Evolutionary conservation across 2,888 invertebrate species (phyloP).

Genomic region (Ophion ellenae): DNA sequence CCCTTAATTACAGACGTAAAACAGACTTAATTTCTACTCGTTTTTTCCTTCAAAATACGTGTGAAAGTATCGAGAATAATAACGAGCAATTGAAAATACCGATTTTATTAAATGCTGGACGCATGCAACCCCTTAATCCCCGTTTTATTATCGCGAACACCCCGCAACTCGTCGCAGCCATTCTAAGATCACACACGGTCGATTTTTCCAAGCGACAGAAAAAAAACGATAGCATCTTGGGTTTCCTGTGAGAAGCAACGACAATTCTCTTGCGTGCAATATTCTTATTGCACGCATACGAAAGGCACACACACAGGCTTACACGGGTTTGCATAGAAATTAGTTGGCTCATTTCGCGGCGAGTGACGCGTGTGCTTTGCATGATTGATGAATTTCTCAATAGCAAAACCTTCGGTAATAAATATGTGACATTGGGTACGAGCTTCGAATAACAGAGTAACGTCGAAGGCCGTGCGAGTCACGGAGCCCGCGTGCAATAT

Average conservation of each 20-base stretch:
- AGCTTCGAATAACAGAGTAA: constrained; percentile 51
- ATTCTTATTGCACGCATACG: constrained; percentile 28
- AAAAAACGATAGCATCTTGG: not conserved
- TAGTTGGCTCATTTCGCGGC: constrained; percentile 58
- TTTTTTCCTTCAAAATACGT: not conserved
- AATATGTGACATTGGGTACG: constrained; percentile 51
- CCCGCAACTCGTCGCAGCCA: not conserved
- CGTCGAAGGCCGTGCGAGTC: constrained; percentile 45
- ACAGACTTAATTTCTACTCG: too few species aligned
- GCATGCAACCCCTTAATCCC: too few species aligned
- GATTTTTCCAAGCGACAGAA: not conserved
- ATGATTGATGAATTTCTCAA: constrained; percentile 70
- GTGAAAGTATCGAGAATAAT: not conserved
- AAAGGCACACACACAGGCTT: constrained; percentile 13
- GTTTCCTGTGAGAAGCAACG: constrained; percentile 21
- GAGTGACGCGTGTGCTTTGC: constrained; percentile 63
- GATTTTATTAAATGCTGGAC: too few species aligned
- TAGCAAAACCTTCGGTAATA: constrained; percentile 63
- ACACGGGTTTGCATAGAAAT: constrained; percentile 65
- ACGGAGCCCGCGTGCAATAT: constrained; percentile 43
- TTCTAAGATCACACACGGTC: constrained; percentile 1
- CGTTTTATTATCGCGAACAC: too few species aligned
- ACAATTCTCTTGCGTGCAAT: constrained; percentile 39
- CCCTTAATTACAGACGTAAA: too few species aligned
- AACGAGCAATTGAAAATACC: not conserved